Percentiles rank a stretch among this genome's conserved stretches.
These are phyloP conservation scores for Sebastes paucispinis DNA, from an alignment of 2,797 vertebrate species.

Conservation along the genomic window DNA sequence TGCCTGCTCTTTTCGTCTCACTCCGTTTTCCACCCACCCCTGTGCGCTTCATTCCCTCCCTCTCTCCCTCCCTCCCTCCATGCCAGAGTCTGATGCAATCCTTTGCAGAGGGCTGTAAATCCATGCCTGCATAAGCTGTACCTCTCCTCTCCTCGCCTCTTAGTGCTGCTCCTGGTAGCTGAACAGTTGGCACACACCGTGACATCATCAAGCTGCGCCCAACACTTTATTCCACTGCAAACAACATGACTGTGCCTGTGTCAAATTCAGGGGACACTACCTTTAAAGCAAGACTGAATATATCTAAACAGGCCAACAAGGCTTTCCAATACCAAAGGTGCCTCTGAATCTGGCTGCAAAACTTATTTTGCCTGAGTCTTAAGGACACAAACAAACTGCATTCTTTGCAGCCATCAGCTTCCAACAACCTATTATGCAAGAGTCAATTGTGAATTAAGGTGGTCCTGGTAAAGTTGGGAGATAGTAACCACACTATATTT, in stretches of 20 bases:
- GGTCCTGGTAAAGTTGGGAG: neutral
- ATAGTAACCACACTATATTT: neutral
- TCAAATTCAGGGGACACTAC: slow-evolving; percentile 6
- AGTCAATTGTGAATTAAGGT: neutral
- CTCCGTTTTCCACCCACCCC: slow-evolving; percentile 68
- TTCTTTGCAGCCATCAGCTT: neutral
- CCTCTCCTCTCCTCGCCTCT: slow-evolving; percentile 58
- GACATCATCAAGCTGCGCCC: slow-evolving; percentile 74
- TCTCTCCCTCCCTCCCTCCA: slow-evolving; percentile 70
- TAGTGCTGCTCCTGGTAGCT: slow-evolving; percentile 53
- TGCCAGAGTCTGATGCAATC: slow-evolving; percentile 87
- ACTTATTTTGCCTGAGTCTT: neutral
- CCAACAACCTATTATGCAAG: slow-evolving; percentile 1
- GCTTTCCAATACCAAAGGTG: neutral
- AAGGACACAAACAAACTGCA: neutral
- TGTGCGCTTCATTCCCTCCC: slow-evolving; percentile 56
- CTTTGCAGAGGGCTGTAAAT: slow-evolving; percentile 85
- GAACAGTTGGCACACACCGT: slow-evolving; percentile 58
- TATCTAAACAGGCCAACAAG: neutral
- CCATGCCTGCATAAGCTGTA: slow-evolving; percentile 72
- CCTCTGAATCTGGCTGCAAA: slow-evolving; percentile 2
- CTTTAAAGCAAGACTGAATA: neutral
- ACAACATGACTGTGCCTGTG: slow-evolving; percentile 28
- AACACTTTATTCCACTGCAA: slow-evolving; percentile 38
- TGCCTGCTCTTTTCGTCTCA: slow-evolving; percentile 65